phyloP scores from a whole-genome alignment of 2,888 invertebrate genomes.

The Unio delphinus region DNA sequence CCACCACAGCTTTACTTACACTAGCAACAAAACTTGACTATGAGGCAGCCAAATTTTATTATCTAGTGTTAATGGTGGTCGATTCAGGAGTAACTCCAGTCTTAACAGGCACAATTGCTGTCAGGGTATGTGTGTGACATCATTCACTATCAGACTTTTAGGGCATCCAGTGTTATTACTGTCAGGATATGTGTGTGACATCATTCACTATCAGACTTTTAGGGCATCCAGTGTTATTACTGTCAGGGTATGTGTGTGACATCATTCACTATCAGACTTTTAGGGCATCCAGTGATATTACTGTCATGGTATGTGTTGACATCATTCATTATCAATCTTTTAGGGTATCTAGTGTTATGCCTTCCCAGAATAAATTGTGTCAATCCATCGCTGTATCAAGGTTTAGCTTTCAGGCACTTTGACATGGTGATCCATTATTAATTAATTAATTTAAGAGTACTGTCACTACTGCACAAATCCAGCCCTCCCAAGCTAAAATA shows the following conservation, averaged over 20 bases:
- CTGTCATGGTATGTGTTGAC: slow-evolving; percentile 43
- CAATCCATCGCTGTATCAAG: too few species aligned
- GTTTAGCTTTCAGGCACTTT: too few species aligned
- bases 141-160: not conserved
- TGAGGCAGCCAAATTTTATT: slow-evolving; percentile 47
- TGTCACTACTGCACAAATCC: too few species aligned
- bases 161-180: slow-evolving; percentile 19
- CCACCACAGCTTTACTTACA: slow-evolving; percentile 43
- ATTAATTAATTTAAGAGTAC: too few species aligned
- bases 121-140: slow-evolving; percentile 39
- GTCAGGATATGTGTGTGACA: slow-evolving; percentile 40
- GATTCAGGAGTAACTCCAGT: slow-evolving; percentile 40
- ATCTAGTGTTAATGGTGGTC: slow-evolving; percentile 44
- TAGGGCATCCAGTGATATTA: slow-evolving; percentile 15
- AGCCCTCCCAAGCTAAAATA: too few species aligned
- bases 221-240: slow-evolving; percentile 19
- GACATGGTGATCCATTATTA: too few species aligned
- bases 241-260: slow-evolving; percentile 40
- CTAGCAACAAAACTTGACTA: slow-evolving; percentile 50
- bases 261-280: not conserved
- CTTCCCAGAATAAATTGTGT: too few species aligned
- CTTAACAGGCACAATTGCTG: slow-evolving; percentile 49
- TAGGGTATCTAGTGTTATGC: too few species aligned
- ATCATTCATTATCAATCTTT: not conserved
- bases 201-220: not conserved